A percentile compares a stretch with the other conserved stretches of the same genome.
These are phyloP conservation scores for Hucho hucho DNA, from an alignment of 2,113 vertebrate species.

Conservation along the genomic window DNA sequence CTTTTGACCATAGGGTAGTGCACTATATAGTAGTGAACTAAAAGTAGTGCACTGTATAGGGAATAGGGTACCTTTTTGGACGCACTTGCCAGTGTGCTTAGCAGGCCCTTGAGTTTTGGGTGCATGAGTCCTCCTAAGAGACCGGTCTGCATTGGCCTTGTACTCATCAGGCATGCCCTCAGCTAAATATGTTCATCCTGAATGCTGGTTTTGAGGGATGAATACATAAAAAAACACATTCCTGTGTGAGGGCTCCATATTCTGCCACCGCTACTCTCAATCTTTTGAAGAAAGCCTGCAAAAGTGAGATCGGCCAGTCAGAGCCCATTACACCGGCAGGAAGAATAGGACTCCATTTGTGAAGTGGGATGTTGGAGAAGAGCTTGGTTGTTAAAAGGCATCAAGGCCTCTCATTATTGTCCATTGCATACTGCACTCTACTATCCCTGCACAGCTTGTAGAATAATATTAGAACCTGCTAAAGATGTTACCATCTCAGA, in stretches of 20 bases:
- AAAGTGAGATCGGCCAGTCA: constrained; percentile 6
- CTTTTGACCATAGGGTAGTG: too few relatives aligned
- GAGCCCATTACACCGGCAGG: constrained; percentile 1
- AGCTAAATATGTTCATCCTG: constrained; percentile 16
- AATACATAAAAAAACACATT: constrained; percentile 11
- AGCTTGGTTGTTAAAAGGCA: background rate
- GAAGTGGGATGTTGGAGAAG: background rate
- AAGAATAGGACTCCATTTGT: constrained; percentile 14
- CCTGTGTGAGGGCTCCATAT: background rate
- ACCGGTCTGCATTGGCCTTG: background rate
- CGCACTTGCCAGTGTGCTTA: background rate
- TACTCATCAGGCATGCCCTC: constrained; percentile 15
- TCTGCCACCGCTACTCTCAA: background rate
- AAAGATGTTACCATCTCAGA: background rate
- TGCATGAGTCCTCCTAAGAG: background rate
- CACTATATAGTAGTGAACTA: too few relatives aligned
- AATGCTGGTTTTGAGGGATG: constrained; percentile 8
- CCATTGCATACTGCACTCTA: background rate
- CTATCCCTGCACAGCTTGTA: constrained; percentile 1
- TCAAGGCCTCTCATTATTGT: constrained; percentile 17
- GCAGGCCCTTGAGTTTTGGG: constrained; percentile 9
- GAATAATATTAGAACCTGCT: background rate
- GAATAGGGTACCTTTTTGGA: background rate
- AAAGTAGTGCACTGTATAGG: too few relatives aligned
- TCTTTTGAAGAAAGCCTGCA: constrained; percentile 8